These are phyloP conservation scores for Laticauda colubrina DNA, from an alignment of 2,113 vertebrate genomes.

Conservation along the genomic window DNA sequence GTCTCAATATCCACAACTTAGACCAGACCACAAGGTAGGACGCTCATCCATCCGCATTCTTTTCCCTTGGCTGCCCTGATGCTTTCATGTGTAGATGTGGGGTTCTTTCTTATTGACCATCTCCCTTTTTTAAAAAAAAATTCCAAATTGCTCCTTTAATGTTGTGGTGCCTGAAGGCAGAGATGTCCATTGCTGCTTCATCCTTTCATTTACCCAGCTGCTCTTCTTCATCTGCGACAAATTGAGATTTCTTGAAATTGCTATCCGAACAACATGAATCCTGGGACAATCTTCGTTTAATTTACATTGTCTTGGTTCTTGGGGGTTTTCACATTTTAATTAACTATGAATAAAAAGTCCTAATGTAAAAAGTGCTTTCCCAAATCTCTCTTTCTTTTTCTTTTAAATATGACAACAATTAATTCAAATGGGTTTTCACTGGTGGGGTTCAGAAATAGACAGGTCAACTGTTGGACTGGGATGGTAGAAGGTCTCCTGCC, in stretches of 20 bases:
- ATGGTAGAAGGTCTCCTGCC: too few species aligned
- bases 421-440: neutral
- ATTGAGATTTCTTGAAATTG: neutral
- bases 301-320: neutral
- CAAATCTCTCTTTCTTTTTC: neutral
- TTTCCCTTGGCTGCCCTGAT: neutral
- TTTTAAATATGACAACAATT: neutral
- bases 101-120: neutral
- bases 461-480: neutral
- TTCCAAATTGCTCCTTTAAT: neutral
- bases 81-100: neutral
- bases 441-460: neutral
- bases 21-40: constrained; percentile 26
- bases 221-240: constrained; percentile 10
- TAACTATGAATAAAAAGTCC: constrained; percentile 55
- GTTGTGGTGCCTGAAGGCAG: neutral
- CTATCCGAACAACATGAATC: neutral
- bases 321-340: neutral
- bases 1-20: neutral
- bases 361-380: constrained; percentile 23
- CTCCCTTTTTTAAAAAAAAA: neutral
- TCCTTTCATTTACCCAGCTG: too few species aligned
- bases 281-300: neutral
- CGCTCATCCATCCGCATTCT: too few species aligned
- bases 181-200: constrained; percentile 6